Conservation (phyloP, 1,140 invertebrate genomes). For the Pseudoatta argentina region DNA sequence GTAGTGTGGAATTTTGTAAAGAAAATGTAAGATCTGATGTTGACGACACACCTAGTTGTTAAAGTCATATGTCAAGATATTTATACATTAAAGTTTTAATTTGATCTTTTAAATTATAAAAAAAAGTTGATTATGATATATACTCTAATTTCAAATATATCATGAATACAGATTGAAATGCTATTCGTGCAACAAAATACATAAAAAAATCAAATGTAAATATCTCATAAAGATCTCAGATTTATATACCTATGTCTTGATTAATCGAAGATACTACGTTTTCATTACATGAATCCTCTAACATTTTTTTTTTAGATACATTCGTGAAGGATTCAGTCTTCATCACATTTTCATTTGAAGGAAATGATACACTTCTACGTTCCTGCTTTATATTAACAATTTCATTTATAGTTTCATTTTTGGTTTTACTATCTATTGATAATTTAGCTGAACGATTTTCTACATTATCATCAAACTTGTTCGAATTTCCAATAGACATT, state of each 20-base stretch:
- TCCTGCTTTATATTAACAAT: constrained; percentile 28
- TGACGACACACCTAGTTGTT: not conserved
- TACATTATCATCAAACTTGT: constrained; percentile 63
- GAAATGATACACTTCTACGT: constrained; percentile 19
- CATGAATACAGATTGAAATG: constrained; percentile 6
- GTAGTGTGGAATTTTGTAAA: constrained; percentile 39
- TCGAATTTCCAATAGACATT: constrained; percentile 20
- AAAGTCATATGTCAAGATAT: not conserved
- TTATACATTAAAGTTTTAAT: not conserved
- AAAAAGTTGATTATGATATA: not conserved
- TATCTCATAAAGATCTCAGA: not conserved
- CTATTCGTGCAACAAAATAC: not conserved
- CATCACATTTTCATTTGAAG: constrained; percentile 12
- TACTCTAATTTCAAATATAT: not conserved
- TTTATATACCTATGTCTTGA: constrained; percentile 23
- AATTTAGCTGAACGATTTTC: constrained; percentile 71
- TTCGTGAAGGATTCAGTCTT: not conserved
- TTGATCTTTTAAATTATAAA: not conserved
- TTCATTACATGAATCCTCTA: constrained; percentile 29
- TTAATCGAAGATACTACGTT: not conserved
- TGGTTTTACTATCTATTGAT: constrained; percentile 77
- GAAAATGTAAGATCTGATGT: constrained; percentile 31
- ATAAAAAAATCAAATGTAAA: constrained; percentile 15
- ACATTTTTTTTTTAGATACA: constrained; percentile 7
- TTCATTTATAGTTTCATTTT: constrained; percentile 14